Evolutionary conservation across 2,113 vertebrate species (phyloP).

Genomic region (Chrysemys picta): DNA sequence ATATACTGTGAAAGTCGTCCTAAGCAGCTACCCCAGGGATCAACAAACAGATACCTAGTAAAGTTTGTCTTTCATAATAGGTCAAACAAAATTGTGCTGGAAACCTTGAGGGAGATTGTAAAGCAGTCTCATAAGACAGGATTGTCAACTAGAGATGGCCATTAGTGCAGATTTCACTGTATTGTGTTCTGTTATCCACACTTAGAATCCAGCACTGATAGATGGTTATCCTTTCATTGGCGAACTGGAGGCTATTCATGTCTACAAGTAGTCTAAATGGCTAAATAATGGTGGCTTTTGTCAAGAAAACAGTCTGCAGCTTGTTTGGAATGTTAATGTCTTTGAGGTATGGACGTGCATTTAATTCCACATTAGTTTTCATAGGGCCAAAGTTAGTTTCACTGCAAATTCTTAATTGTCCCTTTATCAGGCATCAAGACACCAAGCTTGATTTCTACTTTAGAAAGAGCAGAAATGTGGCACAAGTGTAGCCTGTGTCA

Average conservation of each 20-base stretch:
- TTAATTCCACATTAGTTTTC: conserved; percentile 6
- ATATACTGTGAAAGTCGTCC: neutral
- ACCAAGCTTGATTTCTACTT: neutral
- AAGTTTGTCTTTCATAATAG: neutral
- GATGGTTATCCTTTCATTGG: neutral
- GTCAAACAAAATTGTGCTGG: neutral
- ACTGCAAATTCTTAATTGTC: neutral
- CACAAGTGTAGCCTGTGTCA: conserved; percentile 20
- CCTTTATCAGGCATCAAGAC: neutral
- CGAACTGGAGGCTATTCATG: neutral
- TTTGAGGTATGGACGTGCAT: neutral
- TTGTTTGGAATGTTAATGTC: neutral
- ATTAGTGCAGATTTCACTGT: neutral
- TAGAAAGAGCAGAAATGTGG: conserved; percentile 35
- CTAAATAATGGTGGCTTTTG: neutral
- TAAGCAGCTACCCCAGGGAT: neutral
- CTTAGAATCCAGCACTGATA: neutral
- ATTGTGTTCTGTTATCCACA: neutral
- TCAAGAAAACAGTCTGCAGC: neutral
- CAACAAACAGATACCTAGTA: neutral
- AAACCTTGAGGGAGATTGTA: neutral
- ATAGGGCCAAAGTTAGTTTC: neutral
- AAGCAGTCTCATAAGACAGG: neutral
- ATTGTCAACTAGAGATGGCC: neutral
- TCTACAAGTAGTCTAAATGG: neutral